Evolutionary conservation across 1,140 invertebrate genomes (phyloP), one percentile per base, ranked within the genome.

Genomic region (Sminthurinus signatus): DNA sequence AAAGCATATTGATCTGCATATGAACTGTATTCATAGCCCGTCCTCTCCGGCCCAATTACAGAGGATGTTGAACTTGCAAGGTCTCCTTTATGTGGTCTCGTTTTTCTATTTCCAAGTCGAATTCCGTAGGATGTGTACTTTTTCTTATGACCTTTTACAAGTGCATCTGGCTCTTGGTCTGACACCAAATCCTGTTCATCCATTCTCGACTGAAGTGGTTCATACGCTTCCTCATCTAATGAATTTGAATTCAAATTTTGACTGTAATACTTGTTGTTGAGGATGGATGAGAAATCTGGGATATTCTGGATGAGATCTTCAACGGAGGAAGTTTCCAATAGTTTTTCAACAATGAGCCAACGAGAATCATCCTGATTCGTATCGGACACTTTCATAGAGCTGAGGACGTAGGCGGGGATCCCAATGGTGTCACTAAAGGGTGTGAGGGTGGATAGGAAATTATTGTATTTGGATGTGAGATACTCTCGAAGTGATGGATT

Each of bases 91-190:
- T 21, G 23, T 1, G 44, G 48, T n/a, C 60, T 32, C 2, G 17
- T 31, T 12, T 39, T 51, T 27, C 54, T 25, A 46, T 23, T 57
- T 46, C 51, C 25, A 2, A 43, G 42, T 0, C 42, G 28, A 25
- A 63, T 63, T 32, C 43, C 61, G 28, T 56, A 48, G 46, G 55
- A 55, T 0, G 55, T 28, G 39, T 64, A 51, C 31, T 58, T 64
- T 19, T 62, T 64, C 21, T 62, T 62, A 15, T 62, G 56, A n/a
- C 62, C 43, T 59, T 64, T 64, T 1, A 55, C 44, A 2, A 51
- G 54, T n/a, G 60, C 60, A 31, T 62, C 56, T 25, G 68, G 64
- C 32, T 71, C 70, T 54, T 71, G 66, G 19, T 71, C 70, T 17
- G 52, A 62, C n/a, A 68, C 55, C 0, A 71, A 36, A 19, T 65